A percentile compares a stretch with the other conserved stretches of the same genome.
Conservation (phyloP, 2,113 vertebrate species). For the Catharus bicknelli region DNA sequence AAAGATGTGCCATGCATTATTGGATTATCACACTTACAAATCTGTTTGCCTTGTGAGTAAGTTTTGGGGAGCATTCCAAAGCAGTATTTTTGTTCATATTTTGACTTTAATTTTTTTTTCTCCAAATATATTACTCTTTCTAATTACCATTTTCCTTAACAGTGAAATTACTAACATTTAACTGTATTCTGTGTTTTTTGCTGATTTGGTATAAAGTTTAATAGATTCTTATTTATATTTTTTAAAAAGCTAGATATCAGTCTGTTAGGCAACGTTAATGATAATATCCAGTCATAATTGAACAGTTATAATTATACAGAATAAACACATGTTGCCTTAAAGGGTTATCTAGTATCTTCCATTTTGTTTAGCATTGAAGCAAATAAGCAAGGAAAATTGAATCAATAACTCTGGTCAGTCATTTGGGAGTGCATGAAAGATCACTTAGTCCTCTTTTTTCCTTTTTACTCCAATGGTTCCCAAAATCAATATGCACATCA, state of each 20-base stretch:
- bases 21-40: conserved; percentile 79
- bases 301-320: conserved; percentile 74
- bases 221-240: conserved; percentile 75
- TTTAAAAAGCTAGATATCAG: conserved; percentile 78
- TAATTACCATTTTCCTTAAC: conserved; percentile 77
- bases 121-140: conserved; percentile 71
- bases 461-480: conserved; percentile 75
- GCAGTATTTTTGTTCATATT: conserved; percentile 77
- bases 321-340: conserved; percentile 87
- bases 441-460: conserved; percentile 68
- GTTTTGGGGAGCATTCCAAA: conserved; percentile 81
- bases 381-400: conserved; percentile 72
- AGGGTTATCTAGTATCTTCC: conserved; percentile 84
- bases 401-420: conserved; percentile 71
- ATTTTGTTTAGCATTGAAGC: conserved; percentile 79
- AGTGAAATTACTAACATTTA: conserved; percentile 75
- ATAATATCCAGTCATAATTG: conserved; percentile 70
- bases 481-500: conserved; percentile 77
- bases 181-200: conserved; percentile 74
- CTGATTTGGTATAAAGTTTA: conserved; percentile 76
- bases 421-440: conserved; percentile 77
- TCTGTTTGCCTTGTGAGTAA: conserved; percentile 77
- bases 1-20: conserved; percentile 81
- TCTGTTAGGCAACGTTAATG: conserved; percentile 79
- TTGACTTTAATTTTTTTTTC: conserved; percentile 54